These are phyloP conservation scores for Entomobrya multifasciata DNA, from an alignment of 2,888 invertebrate species.

Conservation along the genomic window DNA sequence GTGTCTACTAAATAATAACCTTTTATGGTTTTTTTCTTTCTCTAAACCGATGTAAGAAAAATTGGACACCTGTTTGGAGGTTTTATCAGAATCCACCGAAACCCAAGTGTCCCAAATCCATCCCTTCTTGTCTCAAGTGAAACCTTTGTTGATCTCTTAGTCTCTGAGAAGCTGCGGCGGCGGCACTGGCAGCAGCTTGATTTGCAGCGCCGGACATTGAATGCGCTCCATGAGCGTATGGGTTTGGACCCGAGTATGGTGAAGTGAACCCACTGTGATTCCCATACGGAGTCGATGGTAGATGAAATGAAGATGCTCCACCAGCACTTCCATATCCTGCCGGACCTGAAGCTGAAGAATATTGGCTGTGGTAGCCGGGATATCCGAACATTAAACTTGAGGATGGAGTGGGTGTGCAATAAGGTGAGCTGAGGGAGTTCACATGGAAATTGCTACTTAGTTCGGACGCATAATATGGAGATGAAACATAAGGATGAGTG, in stretches of 20 bases:
- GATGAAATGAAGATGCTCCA: conserved; percentile 76
- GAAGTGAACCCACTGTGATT: conserved; percentile 77
- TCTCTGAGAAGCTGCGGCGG: conserved; percentile 65
- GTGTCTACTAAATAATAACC: neutral
- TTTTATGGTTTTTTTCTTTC: neutral
- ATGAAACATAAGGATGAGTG: conserved; percentile 76
- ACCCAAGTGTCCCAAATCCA: conserved; percentile 82
- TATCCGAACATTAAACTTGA: conserved; percentile 78
- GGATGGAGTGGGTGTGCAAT: conserved; percentile 77
- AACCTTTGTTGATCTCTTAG: conserved; percentile 71
- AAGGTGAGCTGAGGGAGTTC: conserved; percentile 77
- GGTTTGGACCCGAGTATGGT: conserved; percentile 77
- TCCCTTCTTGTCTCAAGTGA: conserved; percentile 81
- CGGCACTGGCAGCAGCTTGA: conserved; percentile 55
- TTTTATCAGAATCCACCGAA: conserved; percentile 83
- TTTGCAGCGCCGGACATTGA: conserved; percentile 70
- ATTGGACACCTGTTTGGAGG: neutral
- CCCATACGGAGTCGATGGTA: conserved; percentile 76
- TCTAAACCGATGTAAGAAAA: no score
- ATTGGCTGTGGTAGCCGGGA: conserved; percentile 78
- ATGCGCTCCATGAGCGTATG: conserved; percentile 74
- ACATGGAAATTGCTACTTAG: conserved; percentile 78
- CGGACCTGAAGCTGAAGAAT: conserved; percentile 62
- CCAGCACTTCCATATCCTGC: conserved; percentile 73
- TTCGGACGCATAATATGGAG: conserved; percentile 78